phyloP scores from a whole-genome alignment of 1,140 invertebrate genomes.

The Aphis gossypii region DNA sequence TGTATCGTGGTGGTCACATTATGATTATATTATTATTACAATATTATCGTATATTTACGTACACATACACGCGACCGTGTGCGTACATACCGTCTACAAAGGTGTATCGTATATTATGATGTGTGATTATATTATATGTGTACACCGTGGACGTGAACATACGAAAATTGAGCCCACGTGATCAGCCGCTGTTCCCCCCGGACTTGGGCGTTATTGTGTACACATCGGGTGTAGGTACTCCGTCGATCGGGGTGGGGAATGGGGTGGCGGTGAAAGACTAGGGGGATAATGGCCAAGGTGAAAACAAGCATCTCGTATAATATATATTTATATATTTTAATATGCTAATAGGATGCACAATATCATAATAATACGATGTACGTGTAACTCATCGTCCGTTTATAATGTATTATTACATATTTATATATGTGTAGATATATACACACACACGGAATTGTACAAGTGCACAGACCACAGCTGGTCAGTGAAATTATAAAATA shows the following conservation, averaged over 20 bases:
- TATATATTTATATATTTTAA: background rate
- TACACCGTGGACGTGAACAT: background rate
- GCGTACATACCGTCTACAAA: background rate
- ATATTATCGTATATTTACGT: background rate
- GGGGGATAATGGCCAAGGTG: background rate
- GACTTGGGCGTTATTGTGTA: background rate
- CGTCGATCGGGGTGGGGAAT: too few species aligned
- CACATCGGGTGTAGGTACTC: background rate
- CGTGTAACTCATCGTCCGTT: background rate
- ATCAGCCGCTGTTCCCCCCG: background rate
- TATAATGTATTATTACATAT: background rate
- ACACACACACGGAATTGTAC: background rate
- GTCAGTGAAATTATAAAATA: background rate
- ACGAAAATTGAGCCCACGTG: constrained; percentile 40
- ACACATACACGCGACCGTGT: background rate
- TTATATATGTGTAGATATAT: background rate
- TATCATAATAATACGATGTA: background rate
- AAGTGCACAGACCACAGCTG: background rate
- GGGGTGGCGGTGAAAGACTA: background rate
- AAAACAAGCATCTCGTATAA: background rate
- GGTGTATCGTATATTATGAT: background rate
- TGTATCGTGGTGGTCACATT: background rate
- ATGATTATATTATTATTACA: background rate
- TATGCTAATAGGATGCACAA: background rate
- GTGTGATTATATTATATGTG: background rate